A percentile compares a stretch with the other conserved stretches of the same genome.
phyloP scores from a whole-genome alignment of 2,888 invertebrate species.

The Tupiocoris notatus region DNA sequence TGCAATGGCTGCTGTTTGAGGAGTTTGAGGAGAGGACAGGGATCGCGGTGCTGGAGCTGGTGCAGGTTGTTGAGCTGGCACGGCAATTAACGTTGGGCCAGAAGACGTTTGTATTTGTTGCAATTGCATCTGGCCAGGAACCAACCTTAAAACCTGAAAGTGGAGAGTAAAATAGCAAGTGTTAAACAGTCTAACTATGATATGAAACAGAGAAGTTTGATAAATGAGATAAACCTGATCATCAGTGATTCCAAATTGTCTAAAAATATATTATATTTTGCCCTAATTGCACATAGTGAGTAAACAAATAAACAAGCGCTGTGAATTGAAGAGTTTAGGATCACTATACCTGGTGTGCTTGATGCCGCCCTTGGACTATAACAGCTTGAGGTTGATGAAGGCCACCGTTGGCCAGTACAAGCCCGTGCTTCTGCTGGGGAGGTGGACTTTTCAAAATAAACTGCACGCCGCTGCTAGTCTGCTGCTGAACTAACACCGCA shows the following conservation, averaged over 20 bases:
- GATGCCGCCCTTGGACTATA: conserved; percentile 49
- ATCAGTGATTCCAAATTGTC: too few species aligned
- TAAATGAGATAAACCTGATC: too few species aligned
- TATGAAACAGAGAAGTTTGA: not conserved
- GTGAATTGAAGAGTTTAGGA: too few species aligned
- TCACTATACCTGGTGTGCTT: conserved; percentile 51
- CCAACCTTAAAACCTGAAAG: conserved; percentile 52
- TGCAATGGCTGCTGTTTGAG: conserved; percentile 24
- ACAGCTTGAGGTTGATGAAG: conserved; percentile 48
- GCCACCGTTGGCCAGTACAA: conserved; percentile 49
- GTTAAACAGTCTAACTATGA: too few species aligned
- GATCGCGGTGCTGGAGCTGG: conserved; percentile 37
- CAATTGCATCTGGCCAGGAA: conserved; percentile 54
- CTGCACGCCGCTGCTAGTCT: conserved; percentile 67
- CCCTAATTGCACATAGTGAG: too few species aligned
- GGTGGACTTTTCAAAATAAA: conserved; percentile 65
- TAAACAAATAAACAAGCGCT: too few species aligned
- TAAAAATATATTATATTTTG: too few species aligned
- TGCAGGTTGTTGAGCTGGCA: conserved; percentile 50
- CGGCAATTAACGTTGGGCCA: conserved; percentile 56
- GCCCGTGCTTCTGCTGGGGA: conserved; percentile 51
- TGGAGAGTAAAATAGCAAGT: too few species aligned
- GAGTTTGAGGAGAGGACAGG: conserved; percentile 30
- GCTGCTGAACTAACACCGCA: conserved; percentile 64
- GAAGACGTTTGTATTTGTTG: conserved; percentile 58